A percentile compares a stretch with the other conserved stretches of the same genome.
Conservation (phyloP, 2,888 invertebrate genomes). For the Drosophila phalerata region DNA sequence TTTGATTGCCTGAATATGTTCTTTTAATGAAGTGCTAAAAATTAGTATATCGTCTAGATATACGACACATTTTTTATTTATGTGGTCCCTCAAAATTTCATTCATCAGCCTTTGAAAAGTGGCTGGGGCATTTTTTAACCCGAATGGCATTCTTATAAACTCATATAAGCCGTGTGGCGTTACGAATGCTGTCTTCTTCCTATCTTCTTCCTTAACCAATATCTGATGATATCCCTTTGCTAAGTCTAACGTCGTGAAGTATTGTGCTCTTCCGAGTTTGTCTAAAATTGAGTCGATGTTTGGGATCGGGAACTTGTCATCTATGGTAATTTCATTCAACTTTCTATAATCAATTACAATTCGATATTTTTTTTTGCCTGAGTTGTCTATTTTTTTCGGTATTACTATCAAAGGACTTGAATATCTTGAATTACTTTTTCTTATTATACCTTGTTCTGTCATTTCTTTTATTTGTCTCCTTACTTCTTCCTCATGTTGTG, state of each 20-base stretch:
- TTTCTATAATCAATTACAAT: too few relatives aligned
- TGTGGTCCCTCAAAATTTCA: conserved; percentile 1
- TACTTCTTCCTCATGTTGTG: too few relatives aligned
- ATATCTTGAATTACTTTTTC: too few relatives aligned
- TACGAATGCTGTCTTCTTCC: conserved; percentile 8
- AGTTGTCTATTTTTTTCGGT: too few relatives aligned
- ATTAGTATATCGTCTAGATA: conserved; percentile 17
- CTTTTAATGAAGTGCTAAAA: conserved; percentile 7
- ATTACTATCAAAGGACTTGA: too few relatives aligned
- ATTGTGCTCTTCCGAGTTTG: conserved; percentile 58
- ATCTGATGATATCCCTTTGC: conserved; percentile 40
- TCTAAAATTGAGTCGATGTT: conserved; percentile 43
- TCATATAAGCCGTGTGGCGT: conserved; percentile 7
- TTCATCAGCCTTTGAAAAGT: conserved; percentile 16
- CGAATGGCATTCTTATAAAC: conserved; percentile 10
- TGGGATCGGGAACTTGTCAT: conserved; percentile 39
- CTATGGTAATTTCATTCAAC: conserved; percentile 13
- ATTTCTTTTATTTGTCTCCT: too few relatives aligned
- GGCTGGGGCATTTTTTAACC: conserved; percentile 8
- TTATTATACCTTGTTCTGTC: too few relatives aligned
- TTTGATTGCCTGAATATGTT: conserved; percentile 4
- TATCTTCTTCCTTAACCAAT: conserved; percentile 32
- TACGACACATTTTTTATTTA: conserved; percentile 8
- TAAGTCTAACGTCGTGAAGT: conserved; percentile 49
- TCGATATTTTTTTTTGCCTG: conserved; percentile 3